Percentiles rank a stretch among this genome's conserved stretches.
These are phyloP conservation scores for Andrena marginata DNA, from an alignment of 2,888 invertebrate species.

Conservation along the genomic window DNA sequence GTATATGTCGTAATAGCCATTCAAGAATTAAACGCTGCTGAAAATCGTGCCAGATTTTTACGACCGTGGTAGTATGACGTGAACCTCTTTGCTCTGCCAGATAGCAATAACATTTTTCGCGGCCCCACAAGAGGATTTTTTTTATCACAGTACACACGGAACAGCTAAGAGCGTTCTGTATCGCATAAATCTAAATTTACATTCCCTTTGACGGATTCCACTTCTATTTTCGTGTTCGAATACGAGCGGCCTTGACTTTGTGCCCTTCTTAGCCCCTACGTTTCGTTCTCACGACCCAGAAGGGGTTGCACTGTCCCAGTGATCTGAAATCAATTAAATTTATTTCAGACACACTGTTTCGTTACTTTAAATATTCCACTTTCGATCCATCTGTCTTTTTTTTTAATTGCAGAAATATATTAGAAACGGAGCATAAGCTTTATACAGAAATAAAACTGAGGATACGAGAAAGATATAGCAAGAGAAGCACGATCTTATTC, in stretches of 20 bases:
- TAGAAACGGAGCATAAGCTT: neutral
- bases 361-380: too few species aligned
- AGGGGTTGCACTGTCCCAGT: neutral
- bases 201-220: slow-evolving; percentile 38
- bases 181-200: slow-evolving; percentile 58
- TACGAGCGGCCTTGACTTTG: slow-evolving; percentile 62
- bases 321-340: neutral
- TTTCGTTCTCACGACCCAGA: neutral
- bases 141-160: slow-evolving; percentile 34
- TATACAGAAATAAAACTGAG: too few species aligned
- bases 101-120: slow-evolving; percentile 31
- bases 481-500: too few species aligned
- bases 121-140: slow-evolving; percentile 23
- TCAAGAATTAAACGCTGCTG: slow-evolving; percentile 22
- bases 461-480: too few species aligned
- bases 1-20: neutral
- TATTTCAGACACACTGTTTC: neutral
- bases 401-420: neutral
- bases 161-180: slow-evolving; percentile 32
- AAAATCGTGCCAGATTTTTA: slow-evolving; percentile 37
- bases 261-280: slow-evolving; percentile 25
- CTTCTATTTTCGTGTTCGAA: slow-evolving; percentile 40
- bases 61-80: slow-evolving; percentile 29
- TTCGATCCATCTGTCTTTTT: too few species aligned
- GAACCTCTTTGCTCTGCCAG: slow-evolving; percentile 37